Conservation (phyloP, 2,888 invertebrate species). For the Danaus chrysippus region DNA sequence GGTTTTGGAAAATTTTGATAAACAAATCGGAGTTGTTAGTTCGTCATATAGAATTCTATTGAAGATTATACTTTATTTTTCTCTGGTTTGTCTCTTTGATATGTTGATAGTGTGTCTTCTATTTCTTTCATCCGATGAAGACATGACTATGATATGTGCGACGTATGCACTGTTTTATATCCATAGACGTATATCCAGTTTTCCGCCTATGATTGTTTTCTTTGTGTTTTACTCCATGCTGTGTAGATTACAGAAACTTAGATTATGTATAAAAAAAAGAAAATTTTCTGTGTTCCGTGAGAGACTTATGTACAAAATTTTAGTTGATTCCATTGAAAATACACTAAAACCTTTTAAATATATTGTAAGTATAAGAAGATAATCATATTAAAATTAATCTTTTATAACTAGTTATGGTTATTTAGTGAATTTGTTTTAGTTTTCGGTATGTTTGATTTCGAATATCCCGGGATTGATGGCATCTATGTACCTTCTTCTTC, state of each 20-base stretch:
- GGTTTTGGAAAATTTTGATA: not conserved
- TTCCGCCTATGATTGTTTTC: not conserved
- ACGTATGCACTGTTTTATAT: not conserved
- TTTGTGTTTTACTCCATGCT: not conserved
- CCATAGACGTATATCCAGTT: not conserved
- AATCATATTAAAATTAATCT: no score
- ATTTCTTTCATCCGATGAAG: not conserved
- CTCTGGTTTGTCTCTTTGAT: not conserved
- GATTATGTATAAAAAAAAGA: not conserved
- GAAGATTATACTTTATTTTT: not conserved
- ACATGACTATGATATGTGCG: not conserved
- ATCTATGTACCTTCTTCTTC: not conserved
- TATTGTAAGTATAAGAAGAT: not conserved
- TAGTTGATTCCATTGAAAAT: not conserved
- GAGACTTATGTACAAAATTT: not conserved
- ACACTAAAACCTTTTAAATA: not conserved
- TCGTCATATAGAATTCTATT: not conserved
- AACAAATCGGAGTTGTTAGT: not conserved
- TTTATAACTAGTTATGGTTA: no score
- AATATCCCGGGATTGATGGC: constrained; percentile 1
- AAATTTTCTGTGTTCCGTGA: not conserved
- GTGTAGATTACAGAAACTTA: constrained; percentile 1
- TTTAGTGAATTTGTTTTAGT: not conserved
- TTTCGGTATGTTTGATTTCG: not conserved
- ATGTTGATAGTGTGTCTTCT: not conserved